Evolutionary conservation across 2,113 vertebrate genomes (phyloP).

Genomic region (Antennarius striatus): DNA sequence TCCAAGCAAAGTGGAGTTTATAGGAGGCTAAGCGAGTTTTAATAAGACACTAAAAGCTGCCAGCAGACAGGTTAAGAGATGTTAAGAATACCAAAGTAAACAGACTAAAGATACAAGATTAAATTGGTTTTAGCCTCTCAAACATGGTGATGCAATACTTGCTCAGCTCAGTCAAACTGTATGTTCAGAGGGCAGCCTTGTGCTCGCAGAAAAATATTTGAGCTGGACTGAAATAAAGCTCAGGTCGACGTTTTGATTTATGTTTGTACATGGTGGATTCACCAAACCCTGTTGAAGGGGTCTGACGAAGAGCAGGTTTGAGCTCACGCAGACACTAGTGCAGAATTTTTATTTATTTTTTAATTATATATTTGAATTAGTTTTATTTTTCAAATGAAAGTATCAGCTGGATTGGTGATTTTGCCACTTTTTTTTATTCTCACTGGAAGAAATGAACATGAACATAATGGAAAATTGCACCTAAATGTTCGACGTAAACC

Average conservation of each 20-base stretch:
- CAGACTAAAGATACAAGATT: conserved; percentile 28
- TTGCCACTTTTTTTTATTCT: no score
- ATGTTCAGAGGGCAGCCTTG: not conserved
- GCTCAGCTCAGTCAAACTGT: not conserved
- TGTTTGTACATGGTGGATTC: no score
- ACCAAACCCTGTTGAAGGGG: no score
- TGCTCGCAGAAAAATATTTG: conserved; percentile 14
- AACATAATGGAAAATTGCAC: no score
- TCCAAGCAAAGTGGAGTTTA: conserved; percentile 19
- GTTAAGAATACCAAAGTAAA: conserved; percentile 55
- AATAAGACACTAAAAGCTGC: conserved; percentile 48
- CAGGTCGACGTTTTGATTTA: not conserved
- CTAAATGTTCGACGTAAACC: no score
- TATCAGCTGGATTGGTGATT: no score
- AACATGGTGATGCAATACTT: conserved; percentile 22
- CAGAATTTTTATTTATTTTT: no score
- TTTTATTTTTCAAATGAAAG: no score
- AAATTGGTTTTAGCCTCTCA: not conserved
- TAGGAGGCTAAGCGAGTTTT: conserved; percentile 24
- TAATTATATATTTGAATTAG: no score
- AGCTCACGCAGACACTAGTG: no score
- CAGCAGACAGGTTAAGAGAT: conserved; percentile 23
- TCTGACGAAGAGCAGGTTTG: no score
- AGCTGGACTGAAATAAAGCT: not conserved
- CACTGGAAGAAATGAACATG: no score